Percentiles rank a stretch among this genome's conserved stretches.
These are phyloP conservation scores for Scophthalmus maximus DNA, from an alignment of 2,113 vertebrate species.

Conservation along the genomic window DNA sequence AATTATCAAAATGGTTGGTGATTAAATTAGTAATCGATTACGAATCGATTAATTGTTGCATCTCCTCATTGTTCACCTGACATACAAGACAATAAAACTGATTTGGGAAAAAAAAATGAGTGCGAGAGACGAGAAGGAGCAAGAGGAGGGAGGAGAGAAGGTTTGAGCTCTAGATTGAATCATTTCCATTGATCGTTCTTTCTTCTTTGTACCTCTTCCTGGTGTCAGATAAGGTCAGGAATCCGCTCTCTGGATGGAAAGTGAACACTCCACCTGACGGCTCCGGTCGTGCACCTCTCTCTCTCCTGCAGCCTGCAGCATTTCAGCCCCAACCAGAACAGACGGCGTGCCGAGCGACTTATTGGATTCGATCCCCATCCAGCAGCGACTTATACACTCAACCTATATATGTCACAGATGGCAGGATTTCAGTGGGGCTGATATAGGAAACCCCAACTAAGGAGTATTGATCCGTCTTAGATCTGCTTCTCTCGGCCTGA, in stretches of 20 bases:
- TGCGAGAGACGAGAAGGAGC: too few species aligned
- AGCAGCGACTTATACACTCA: constrained; percentile 71
- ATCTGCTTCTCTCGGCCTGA: constrained; percentile 67
- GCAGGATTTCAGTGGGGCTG: constrained; percentile 72
- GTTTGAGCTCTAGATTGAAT: too few species aligned
- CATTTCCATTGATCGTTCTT: background rate
- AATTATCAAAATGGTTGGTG: too few species aligned
- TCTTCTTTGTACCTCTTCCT: background rate
- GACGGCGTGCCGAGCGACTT: constrained; percentile 63
- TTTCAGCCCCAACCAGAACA: constrained; percentile 62
- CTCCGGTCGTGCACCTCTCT: constrained; percentile 50
- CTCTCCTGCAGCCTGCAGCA: constrained; percentile 20
- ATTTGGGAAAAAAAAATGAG: too few species aligned
- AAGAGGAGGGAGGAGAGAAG: too few species aligned
- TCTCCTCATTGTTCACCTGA: too few species aligned
- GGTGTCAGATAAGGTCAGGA: background rate
- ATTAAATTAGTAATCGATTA: too few species aligned
- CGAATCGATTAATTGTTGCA: too few species aligned
- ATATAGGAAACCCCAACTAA: constrained; percentile 79
- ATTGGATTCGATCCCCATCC: constrained; percentile 70
- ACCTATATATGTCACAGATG: constrained; percentile 82
- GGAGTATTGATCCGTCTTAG: constrained; percentile 76
- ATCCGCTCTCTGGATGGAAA: background rate
- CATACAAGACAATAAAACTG: too few species aligned
- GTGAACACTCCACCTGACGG: constrained; percentile 37